These are phyloP conservation scores for Selenia dentaria DNA, from an alignment of 2,888 invertebrate species.

Conservation along the genomic window DNA sequence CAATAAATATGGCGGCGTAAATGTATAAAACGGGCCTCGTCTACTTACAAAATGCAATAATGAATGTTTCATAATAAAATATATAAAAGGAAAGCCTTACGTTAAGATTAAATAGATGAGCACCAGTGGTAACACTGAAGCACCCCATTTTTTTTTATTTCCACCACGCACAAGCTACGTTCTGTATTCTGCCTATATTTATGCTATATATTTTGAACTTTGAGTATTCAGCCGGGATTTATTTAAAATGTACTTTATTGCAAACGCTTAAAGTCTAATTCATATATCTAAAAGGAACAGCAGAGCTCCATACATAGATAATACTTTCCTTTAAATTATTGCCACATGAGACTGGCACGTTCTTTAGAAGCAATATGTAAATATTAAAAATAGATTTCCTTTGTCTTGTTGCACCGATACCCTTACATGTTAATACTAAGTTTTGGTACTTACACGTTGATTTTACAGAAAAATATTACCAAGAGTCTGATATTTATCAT, in stretches of 20 bases:
- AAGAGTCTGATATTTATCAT: slow-evolving; percentile 16
- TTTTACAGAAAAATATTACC: slow-evolving; percentile 34
- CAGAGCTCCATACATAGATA: slow-evolving; percentile 29
- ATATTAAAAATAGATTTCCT: slow-evolving; percentile 75
- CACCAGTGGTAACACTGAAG: slow-evolving; percentile 66
- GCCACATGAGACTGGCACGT: slow-evolving; percentile 58
- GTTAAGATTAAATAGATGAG: slow-evolving; percentile 46
- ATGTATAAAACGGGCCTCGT: slow-evolving; percentile 26
- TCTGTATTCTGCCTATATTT: slow-evolving; percentile 29
- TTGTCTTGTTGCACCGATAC: slow-evolving; percentile 63
- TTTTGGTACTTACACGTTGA: slow-evolving; percentile 51
- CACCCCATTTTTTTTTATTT: slow-evolving; percentile 49
- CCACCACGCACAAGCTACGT: slow-evolving; percentile 40
- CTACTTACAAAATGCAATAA: slow-evolving; percentile 35
- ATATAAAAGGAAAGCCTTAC: slow-evolving; percentile 57
- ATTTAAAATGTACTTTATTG: slow-evolving; percentile 58
- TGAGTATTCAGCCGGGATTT: slow-evolving; percentile 34
- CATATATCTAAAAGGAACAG: slow-evolving; percentile 36
- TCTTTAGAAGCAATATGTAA: slow-evolving; percentile 60
- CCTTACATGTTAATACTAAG: slow-evolving; percentile 56
- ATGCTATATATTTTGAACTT: slow-evolving; percentile 31
- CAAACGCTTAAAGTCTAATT: slow-evolving; percentile 48
- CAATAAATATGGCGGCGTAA: not conserved
- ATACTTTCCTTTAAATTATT: slow-evolving; percentile 43
- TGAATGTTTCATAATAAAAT: slow-evolving; percentile 31